phyloP scores from a whole-genome alignment of 1,140 invertebrate species.

The Drosophila grimshawi region DNA sequence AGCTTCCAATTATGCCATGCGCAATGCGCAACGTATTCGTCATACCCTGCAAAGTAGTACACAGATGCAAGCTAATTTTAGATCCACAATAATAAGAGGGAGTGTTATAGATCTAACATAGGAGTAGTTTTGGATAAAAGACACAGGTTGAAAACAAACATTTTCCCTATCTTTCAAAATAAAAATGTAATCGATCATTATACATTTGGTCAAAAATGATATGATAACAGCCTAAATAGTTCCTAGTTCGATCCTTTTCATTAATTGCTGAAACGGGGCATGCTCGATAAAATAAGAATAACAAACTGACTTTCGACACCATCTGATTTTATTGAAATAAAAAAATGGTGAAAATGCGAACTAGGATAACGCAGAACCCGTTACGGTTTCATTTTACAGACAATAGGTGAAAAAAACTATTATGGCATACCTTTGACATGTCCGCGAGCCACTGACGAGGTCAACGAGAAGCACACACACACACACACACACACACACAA shows the following conservation, averaged over 20 bases:
- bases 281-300: background rate
- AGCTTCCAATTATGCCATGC: slow-evolving; percentile 1
- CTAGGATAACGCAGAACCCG: slow-evolving; percentile 3
- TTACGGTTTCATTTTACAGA: slow-evolving; percentile 66
- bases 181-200: no score
- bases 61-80: no score
- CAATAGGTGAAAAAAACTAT: slow-evolving; percentile 66
- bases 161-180: no score
- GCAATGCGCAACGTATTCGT: background rate
- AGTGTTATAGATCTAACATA: no score
- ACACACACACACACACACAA: slow-evolving; percentile 8
- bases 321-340: background rate
- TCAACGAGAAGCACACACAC: slow-evolving; percentile 13
- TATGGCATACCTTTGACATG: slow-evolving; percentile 62
- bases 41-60: background rate
- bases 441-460: slow-evolving; percentile 31
- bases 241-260: no score
- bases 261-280: background rate
- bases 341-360: background rate
- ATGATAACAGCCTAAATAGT: no score
- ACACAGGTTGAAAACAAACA: no score
- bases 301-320: background rate
- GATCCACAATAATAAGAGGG: no score
- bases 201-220: no score
- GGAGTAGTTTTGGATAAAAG: no score